These are phyloP conservation scores for Fragum sueziense DNA, from an alignment of 2,888 invertebrate genomes.

Conservation along the genomic window DNA sequence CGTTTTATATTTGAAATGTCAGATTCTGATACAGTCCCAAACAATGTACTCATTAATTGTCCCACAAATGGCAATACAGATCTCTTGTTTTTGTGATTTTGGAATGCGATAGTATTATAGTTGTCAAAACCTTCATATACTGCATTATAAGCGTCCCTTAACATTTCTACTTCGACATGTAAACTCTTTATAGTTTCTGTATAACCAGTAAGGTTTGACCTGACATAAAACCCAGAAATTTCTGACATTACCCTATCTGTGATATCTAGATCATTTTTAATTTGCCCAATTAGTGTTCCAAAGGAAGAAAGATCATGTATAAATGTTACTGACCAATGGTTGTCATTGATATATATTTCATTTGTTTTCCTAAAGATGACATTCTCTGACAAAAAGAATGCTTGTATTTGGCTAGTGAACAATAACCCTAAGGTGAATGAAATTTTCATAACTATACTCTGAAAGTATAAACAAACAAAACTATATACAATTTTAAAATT, in stretches of 20 bases:
- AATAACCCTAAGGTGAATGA: too few relatives aligned
- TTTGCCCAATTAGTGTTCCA: constrained; percentile 8
- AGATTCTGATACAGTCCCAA: constrained; percentile 25
- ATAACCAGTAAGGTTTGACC: not conserved
- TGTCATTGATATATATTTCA: constrained; percentile 15
- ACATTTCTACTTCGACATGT: too few relatives aligned
- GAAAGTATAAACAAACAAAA: not conserved
- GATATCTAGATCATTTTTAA: not conserved
- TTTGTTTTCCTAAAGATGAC: not conserved
- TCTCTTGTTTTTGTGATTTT: constrained; percentile 1
- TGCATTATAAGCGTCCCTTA: too few relatives aligned
- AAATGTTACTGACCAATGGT: constrained; percentile 30
- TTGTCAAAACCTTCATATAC: too few relatives aligned
- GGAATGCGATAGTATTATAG: too few relatives aligned
- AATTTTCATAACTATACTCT: not conserved
- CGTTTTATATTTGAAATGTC: constrained; percentile 32
- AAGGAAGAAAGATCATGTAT: constrained; percentile 23
- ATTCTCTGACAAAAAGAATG: not conserved
- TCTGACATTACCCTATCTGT: not conserved
- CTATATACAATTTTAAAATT: too few relatives aligned
- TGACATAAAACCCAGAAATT: not conserved
- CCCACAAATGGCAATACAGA: constrained; percentile 31
- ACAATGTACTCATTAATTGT: constrained; percentile 12
- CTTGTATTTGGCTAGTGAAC: too few relatives aligned
- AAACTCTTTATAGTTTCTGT: constrained; percentile 9